Evolutionary conservation across 1,140 invertebrate genomes (phyloP).

Genomic region (Formica exsecta): DNA sequence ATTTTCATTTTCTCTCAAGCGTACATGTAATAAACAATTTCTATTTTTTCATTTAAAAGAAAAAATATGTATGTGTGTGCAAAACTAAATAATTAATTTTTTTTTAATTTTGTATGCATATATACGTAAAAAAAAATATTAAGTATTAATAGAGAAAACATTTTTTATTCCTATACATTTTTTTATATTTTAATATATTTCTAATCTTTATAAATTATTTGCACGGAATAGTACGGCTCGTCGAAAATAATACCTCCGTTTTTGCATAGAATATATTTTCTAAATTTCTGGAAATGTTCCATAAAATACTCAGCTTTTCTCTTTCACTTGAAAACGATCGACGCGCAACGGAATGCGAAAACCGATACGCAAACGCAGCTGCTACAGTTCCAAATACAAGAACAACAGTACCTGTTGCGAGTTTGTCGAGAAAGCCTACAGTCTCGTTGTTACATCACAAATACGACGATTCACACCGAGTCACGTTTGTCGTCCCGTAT

Average conservation of each 20-base stretch:
- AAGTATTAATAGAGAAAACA: not conserved
- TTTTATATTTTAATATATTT: not conserved
- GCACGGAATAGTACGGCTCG: not conserved
- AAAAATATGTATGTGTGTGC: not conserved
- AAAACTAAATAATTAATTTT: not conserved
- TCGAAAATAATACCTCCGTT: not conserved
- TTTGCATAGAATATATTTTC: not conserved
- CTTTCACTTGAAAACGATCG: slow-evolving; percentile 44
- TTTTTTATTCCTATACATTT: not conserved
- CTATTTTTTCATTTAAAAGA: no score
- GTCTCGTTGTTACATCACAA: slow-evolving; percentile 58
- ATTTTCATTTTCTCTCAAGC: not conserved
- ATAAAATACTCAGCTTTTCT: not conserved
- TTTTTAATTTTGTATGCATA: not conserved
- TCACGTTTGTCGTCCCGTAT: slow-evolving; percentile 15
- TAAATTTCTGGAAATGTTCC: not conserved
- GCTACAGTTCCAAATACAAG: slow-evolving; percentile 41
- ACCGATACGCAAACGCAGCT: slow-evolving; percentile 59
- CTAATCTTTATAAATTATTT: slow-evolving; percentile 14
- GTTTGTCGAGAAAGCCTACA: slow-evolving; percentile 8
- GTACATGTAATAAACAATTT: not conserved
- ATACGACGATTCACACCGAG: slow-evolving; percentile 52
- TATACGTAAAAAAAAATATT: not conserved
- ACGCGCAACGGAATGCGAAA: slow-evolving; percentile 50
- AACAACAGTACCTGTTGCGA: slow-evolving; percentile 59